Evolutionary conservation across 2,888 invertebrate genomes (phyloP).

Genomic region (Dryobotodes eremita): DNA sequence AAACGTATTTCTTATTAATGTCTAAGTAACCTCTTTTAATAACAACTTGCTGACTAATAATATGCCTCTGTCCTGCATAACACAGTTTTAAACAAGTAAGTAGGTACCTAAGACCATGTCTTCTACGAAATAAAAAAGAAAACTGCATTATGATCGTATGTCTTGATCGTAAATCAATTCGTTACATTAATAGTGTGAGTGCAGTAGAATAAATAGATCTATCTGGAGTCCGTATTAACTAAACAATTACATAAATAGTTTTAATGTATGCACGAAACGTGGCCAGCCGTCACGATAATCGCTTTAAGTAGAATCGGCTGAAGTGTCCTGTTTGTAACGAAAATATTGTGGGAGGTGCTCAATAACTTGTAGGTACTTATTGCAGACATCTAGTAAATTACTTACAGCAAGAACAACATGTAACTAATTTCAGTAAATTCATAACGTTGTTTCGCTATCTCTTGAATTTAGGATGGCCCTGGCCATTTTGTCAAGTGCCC

Average conservation of each 20-base stretch:
- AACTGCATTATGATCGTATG: neutral
- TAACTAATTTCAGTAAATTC: neutral
- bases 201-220: neutral
- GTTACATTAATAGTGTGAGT: neutral
- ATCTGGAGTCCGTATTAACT: slow-evolving; percentile 9
- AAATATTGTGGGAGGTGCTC: slow-evolving; percentile 15
- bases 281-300: slow-evolving; percentile 57
- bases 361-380: slow-evolving; percentile 10
- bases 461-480: neutral
- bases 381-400: neutral
- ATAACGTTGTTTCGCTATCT: too few relatives aligned
- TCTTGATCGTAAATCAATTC: slow-evolving; percentile 4
- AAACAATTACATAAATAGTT: slow-evolving; percentile 48
- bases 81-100: neutral
- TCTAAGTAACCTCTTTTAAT: neutral
- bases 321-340: slow-evolving; percentile 39
- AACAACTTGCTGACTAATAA: neutral
- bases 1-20: neutral
- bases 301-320: slow-evolving; percentile 24
- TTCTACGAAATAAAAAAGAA: neutral
- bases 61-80: neutral
- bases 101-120: neutral
- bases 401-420: neutral
- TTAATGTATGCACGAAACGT: slow-evolving; percentile 57
- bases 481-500: neutral